Evolutionary conservation across 1,140 invertebrate genomes (phyloP).

Genomic region (Tetraneura akinire): DNA sequence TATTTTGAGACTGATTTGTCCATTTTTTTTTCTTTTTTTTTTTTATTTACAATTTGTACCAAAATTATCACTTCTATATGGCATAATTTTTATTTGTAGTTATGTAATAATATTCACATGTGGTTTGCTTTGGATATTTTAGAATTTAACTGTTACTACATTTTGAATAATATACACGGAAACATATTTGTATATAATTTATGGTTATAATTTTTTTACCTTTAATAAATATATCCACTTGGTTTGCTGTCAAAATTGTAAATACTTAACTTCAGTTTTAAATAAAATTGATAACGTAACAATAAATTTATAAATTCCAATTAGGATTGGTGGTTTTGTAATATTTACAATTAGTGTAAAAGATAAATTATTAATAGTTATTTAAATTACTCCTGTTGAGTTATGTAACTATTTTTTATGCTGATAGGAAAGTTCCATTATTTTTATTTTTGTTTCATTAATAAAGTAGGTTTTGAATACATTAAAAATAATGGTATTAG

Average conservation of each 20-base stretch:
- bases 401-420: no score
- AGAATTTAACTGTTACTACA: not conserved
- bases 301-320: no score
- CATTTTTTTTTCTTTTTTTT: constrained; percentile 34
- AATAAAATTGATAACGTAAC: no score
- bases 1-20: constrained; percentile 50
- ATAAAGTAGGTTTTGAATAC: no score
- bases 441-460: no score
- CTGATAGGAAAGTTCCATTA: no score
- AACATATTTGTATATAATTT: constrained; percentile 32
- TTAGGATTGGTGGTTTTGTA: no score
- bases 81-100: not conserved
- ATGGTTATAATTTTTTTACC: not conserved
- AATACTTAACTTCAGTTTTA: no score
- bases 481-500: no score
- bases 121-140: constrained; percentile 17
- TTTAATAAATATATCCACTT: not conserved
- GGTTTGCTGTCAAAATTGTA: not conserved
- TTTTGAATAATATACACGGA: constrained; percentile 9
- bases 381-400: no score
- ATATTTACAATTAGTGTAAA: no score
- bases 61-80: not conserved
- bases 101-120: not conserved
- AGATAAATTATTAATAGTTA: no score
- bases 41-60: constrained; percentile 24